phyloP scores from a whole-genome alignment of 1,140 invertebrate genomes.

The Fopius arisanus region DNA sequence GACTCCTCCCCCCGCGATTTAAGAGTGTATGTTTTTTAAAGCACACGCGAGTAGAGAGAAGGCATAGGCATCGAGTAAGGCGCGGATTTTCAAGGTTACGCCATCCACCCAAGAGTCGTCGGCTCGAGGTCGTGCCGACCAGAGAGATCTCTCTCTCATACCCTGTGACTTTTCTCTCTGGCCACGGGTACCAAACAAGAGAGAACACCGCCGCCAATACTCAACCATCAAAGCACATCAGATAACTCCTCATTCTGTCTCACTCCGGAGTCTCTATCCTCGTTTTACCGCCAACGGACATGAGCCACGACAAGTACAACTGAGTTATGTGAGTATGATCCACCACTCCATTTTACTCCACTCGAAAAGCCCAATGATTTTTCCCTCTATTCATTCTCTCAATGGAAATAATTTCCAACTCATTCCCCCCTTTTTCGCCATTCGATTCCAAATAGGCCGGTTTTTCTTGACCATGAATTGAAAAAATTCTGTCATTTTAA shows the following conservation, averaged over 20 bases:
- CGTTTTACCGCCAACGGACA: constrained; percentile 3
- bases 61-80: constrained; percentile 37
- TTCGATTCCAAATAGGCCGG: too few relatives aligned
- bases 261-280: not conserved
- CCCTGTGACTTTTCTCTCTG: constrained; percentile 8
- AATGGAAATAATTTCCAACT: too few relatives aligned
- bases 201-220: not conserved
- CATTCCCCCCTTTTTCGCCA: too few relatives aligned
- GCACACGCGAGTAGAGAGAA: constrained; percentile 37
- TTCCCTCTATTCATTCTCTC: too few relatives aligned
- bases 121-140: constrained; percentile 36
- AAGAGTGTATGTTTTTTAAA: constrained; percentile 39
- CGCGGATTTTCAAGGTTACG: constrained; percentile 43
- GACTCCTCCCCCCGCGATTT: constrained; percentile 26
- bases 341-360: not conserved
- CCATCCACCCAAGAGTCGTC: constrained; percentile 29
- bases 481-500: not conserved
- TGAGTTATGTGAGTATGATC: constrained; percentile 1
- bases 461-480: not conserved
- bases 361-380: not conserved
- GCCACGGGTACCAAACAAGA: not conserved
- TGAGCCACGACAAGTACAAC: constrained; percentile 1
- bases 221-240: not conserved
- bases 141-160: constrained; percentile 29
- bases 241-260: not conserved